Evolutionary conservation across 2,113 vertebrate genomes (phyloP).

Genomic region (Leuciscus idus): DNA sequence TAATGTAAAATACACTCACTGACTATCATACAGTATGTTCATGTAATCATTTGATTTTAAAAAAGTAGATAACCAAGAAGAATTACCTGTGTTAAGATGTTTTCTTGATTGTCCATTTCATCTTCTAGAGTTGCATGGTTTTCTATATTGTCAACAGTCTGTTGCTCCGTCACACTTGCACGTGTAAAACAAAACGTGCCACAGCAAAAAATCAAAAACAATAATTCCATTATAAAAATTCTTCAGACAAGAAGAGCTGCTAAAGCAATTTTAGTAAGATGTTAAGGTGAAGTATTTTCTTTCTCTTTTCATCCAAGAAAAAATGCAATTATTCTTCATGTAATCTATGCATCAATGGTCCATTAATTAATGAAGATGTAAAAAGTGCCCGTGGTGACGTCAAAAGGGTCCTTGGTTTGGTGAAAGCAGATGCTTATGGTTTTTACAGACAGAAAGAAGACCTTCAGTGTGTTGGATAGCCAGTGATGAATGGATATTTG

Average conservation of each 20-base stretch:
- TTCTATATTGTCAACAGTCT: constrained; percentile 26
- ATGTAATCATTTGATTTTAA: neutral
- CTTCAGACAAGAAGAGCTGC: neutral
- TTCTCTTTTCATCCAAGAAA: neutral
- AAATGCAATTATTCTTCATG: constrained; percentile 1
- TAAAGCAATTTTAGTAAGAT: neutral
- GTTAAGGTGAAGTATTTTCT: neutral
- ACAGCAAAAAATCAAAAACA: constrained; percentile 21
- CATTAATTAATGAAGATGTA: neutral
- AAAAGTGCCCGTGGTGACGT: constrained; percentile 23
- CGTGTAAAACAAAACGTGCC: constrained; percentile 23
- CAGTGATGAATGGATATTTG: constrained; percentile 52
- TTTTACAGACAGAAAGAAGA: constrained; percentile 16
- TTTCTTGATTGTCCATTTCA: constrained; percentile 88
- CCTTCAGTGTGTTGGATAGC: constrained; percentile 32
- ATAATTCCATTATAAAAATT: constrained; percentile 38
- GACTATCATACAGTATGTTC: too few species aligned
- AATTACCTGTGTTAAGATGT: constrained; percentile 85
- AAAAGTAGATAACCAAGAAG: too few species aligned
- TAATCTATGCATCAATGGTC: neutral
- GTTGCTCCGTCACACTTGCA: constrained; percentile 26
- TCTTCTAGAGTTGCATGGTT: constrained; percentile 75
- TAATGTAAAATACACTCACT: neutral
- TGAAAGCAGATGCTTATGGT: neutral
- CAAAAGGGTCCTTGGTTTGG: constrained; percentile 18